Evolutionary conservation across 2,888 invertebrate species (phyloP).

Genomic region (Thera obeliscata): DNA sequence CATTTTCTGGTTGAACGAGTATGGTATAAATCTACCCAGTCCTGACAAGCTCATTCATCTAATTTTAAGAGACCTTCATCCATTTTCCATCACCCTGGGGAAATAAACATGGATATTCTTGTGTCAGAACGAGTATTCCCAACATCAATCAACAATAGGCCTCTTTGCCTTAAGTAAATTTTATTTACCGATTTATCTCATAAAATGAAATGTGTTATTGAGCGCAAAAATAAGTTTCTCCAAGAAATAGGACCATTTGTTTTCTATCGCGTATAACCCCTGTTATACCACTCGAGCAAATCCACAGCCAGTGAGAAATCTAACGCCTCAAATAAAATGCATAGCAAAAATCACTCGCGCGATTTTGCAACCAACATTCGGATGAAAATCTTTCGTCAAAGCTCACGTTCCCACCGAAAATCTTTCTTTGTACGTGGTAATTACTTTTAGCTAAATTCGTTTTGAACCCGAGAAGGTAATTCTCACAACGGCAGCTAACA

Average conservation of each 20-base stretch:
- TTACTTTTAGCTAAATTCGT: slow-evolving; percentile 23
- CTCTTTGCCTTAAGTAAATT: background rate
- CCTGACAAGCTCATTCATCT: slow-evolving; percentile 41
- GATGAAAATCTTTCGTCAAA: slow-evolving; percentile 19
- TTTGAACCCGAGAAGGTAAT: slow-evolving; percentile 24
- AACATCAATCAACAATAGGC: slow-evolving; percentile 37
- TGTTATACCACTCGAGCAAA: slow-evolving; percentile 14
- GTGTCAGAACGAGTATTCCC: slow-evolving; percentile 34
- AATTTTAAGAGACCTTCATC: slow-evolving; percentile 42
- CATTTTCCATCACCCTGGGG: slow-evolving; percentile 32
- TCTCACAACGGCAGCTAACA: slow-evolving; percentile 23
- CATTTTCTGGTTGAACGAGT: slow-evolving; percentile 40
- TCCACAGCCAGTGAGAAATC: background rate
- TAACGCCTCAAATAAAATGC: slow-evolving; percentile 30
- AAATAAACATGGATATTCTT: slow-evolving; percentile 40
- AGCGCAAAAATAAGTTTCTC: background rate
- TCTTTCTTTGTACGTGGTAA: slow-evolving; percentile 31
- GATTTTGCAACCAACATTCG: slow-evolving; percentile 21
- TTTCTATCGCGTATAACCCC: background rate
- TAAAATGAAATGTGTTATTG: background rate
- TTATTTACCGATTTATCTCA: slow-evolving; percentile 8
- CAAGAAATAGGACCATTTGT: background rate
- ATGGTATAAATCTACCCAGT: slow-evolving; percentile 30
- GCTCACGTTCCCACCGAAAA: slow-evolving; percentile 25
- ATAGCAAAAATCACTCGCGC: slow-evolving; percentile 34